These are phyloP conservation scores for Aphidius colemani DNA, from an alignment of 2,888 invertebrate genomes.

Conservation along the genomic window DNA sequence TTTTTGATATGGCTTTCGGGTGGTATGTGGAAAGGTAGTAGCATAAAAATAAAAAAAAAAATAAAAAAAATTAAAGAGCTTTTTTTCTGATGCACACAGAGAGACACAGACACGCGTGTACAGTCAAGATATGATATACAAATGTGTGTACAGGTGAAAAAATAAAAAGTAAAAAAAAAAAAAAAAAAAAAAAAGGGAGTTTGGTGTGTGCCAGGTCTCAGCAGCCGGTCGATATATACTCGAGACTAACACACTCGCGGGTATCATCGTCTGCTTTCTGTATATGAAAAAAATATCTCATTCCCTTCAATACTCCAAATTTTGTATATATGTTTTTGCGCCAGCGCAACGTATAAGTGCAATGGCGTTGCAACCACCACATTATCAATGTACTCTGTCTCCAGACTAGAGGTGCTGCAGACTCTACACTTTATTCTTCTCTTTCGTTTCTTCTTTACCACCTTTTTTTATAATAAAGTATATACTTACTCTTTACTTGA, in stretches of 20 bases:
- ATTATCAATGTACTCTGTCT: slow-evolving; percentile 13
- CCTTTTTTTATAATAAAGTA: background rate
- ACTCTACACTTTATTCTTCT: slow-evolving; percentile 13
- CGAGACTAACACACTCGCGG: slow-evolving; percentile 19
- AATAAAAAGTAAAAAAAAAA: no score
- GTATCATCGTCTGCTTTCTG: slow-evolving; percentile 14
- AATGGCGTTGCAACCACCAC: slow-evolving; percentile 19
- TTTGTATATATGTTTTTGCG: slow-evolving; percentile 1
- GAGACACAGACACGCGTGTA: no score
- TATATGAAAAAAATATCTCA: background rate
- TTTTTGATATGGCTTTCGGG: no score
- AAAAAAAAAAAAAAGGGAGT: no score
- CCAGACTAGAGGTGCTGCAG: slow-evolving; percentile 13
- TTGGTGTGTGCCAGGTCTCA: background rate
- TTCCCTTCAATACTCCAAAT: slow-evolving; percentile 3
- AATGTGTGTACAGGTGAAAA: no score
- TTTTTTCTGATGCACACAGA: no score
- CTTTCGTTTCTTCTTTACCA: background rate
- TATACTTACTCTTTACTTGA: no score
- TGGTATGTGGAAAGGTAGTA: no score
- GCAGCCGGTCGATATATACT: slow-evolving; percentile 21
- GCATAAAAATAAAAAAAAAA: no score
- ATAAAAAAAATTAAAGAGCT: no score
- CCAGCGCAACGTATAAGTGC: slow-evolving; percentile 18
- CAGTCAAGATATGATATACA: no score